Evolutionary conservation across 2,888 invertebrate genomes (phyloP).

Genomic region (Nemotelus pantherinus): DNA sequence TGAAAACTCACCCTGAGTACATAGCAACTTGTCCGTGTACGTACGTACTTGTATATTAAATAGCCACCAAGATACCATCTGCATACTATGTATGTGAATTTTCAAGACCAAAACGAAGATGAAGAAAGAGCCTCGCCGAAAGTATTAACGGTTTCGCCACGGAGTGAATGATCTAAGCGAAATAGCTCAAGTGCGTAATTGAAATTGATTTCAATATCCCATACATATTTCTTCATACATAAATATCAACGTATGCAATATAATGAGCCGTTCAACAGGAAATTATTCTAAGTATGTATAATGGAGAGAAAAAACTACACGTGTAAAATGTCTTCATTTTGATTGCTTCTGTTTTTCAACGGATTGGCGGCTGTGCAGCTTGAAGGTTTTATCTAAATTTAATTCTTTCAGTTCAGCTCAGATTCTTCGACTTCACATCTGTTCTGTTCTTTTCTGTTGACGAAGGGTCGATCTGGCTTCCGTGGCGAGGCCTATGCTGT

Average conservation of each 20-base stretch:
- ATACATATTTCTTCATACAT: not conserved
- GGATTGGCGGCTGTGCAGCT: not conserved
- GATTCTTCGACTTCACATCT: not conserved
- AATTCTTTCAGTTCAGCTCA: not conserved
- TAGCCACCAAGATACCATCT: no score
- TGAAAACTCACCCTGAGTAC: no score
- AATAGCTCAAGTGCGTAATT: constrained; percentile 18
- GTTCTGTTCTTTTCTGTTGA: not conserved
- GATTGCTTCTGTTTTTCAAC: no score
- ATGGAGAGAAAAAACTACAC: constrained; percentile 7
- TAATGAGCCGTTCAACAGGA: constrained; percentile 3
- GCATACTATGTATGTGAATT: no score
- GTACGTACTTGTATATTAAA: no score
- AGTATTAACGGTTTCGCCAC: no score
- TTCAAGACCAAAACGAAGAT: no score
- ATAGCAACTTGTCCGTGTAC: no score
- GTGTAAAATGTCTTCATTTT: not conserved
- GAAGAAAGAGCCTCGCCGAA: no score
- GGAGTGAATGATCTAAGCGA: not conserved
- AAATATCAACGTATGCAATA: not conserved
- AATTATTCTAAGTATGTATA: not conserved
- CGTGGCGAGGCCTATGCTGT: no score
- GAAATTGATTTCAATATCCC: not conserved
- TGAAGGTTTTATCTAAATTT: not conserved
- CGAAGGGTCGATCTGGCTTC: not conserved